Conservation (phyloP, 2,888 invertebrate genomes). For the Pollenia griseotomentosa region DNA sequence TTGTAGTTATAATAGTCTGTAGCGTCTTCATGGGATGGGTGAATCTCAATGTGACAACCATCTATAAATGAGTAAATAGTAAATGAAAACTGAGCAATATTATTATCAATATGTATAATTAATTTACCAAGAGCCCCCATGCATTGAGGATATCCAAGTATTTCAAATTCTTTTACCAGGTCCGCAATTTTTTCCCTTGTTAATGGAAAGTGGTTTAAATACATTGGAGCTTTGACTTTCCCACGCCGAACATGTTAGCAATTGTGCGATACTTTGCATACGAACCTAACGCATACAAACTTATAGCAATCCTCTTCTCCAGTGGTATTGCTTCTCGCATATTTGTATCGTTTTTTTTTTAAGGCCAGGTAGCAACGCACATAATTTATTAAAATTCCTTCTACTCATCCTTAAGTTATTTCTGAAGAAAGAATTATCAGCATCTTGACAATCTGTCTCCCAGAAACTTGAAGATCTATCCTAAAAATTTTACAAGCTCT, state of each 20-base stretch:
- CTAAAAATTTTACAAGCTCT: background rate
- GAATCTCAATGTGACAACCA: no score
- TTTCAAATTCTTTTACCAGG: no score
- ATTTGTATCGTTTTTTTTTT: constrained; percentile 23
- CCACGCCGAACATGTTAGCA: background rate
- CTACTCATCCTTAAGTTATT: constrained; percentile 27
- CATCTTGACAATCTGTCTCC: constrained; percentile 25
- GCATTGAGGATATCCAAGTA: no score
- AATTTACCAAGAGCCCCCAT: no score
- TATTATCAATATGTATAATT: no score
- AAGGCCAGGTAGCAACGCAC: background rate
- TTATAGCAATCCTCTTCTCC: constrained; percentile 26
- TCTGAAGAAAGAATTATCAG: constrained; percentile 14
- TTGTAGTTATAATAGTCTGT: no score
- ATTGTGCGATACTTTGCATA: background rate
- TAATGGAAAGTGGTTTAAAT: no score
- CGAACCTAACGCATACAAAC: background rate
- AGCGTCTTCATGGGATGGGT: no score
- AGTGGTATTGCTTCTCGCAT: constrained; percentile 26
- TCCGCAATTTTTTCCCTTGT: no score
- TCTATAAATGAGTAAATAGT: no score
- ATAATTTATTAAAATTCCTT: constrained; percentile 5
- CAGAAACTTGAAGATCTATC: constrained; percentile 23
- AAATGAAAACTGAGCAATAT: no score
- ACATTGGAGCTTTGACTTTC: no score